A percentile compares a stretch with the other conserved stretches of the same genome.
phyloP scores from a whole-genome alignment of 2,113 vertebrate genomes.

The Cynocephalus volans region DNA sequence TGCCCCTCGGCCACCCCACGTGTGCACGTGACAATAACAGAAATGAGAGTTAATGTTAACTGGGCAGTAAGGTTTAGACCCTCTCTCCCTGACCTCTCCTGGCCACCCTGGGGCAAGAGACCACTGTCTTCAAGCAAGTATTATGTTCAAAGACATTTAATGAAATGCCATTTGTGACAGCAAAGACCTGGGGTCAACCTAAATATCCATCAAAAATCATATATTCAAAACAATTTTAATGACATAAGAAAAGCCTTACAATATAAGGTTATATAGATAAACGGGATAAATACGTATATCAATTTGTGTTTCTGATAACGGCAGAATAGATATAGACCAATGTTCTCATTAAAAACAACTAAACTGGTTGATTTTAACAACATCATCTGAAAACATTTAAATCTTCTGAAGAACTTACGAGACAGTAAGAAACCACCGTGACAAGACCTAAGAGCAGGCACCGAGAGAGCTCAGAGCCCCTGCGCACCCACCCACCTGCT shows the following conservation, averaged over 20 bases:
- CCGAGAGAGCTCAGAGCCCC: neutral
- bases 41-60: neutral
- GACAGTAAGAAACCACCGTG: neutral
- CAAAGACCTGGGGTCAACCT: neutral
- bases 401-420: neutral
- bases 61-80: neutral
- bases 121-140: neutral
- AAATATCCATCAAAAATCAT: neutral
- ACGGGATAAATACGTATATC: neutral
- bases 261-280: neutral
- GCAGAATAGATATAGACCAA: neutral
- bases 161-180: neutral
- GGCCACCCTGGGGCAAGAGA: neutral
- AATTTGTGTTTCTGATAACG: conserved; percentile 8
- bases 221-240: neutral
- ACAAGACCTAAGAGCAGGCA: neutral
- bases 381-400: neutral
- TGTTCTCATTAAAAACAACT: neutral
- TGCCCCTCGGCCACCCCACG: neutral
- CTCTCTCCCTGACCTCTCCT: neutral
- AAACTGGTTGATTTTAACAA: conserved; percentile 37
- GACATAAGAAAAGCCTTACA: neutral
- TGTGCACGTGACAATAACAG: neutral
- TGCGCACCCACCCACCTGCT: neutral
- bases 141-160: neutral